Conservation (phyloP, 2,888 invertebrate species). For the Podabrus alpinus region DNA sequence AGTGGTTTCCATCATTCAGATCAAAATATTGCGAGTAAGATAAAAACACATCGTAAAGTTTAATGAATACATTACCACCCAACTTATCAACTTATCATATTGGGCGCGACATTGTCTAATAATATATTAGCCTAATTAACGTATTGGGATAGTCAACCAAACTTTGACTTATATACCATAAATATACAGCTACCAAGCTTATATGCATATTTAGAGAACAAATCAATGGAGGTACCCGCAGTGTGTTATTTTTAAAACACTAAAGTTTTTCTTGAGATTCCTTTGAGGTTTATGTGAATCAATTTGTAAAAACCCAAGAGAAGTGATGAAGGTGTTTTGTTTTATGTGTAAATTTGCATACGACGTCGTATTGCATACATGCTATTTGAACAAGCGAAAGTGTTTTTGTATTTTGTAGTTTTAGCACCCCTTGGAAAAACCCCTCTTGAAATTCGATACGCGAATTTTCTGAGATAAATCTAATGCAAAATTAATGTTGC, state of each 20-base stretch:
- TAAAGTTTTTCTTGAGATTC: neutral
- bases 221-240: neutral
- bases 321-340: slow-evolving; percentile 32
- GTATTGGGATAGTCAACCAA: slow-evolving; percentile 35
- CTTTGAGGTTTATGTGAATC: slow-evolving; percentile 29
- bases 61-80: slow-evolving; percentile 44
- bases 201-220: neutral
- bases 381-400: slow-evolving; percentile 37
- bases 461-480: slow-evolving; percentile 37
- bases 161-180: neutral
- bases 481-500: slow-evolving; percentile 45
- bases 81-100: slow-evolving; percentile 45
- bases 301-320: slow-evolving; percentile 33
- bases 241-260: neutral
- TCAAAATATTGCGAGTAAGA: slow-evolving; percentile 47
- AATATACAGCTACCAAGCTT: too few relatives aligned
- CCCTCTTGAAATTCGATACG: slow-evolving; percentile 42
- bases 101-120: slow-evolving; percentile 46
- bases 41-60: slow-evolving; percentile 49
- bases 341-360: slow-evolving; percentile 36
- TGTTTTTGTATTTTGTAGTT: slow-evolving; percentile 27
- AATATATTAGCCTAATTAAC: slow-evolving; percentile 50
- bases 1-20: slow-evolving; percentile 39
- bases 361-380: slow-evolving; percentile 37
- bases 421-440: slow-evolving; percentile 32